A percentile compares a stretch with the other conserved stretches of the same genome.
These are phyloP conservation scores for Brachynemurus nebulosus DNA, from an alignment of 2,888 invertebrate species.

Conservation along the genomic window DNA sequence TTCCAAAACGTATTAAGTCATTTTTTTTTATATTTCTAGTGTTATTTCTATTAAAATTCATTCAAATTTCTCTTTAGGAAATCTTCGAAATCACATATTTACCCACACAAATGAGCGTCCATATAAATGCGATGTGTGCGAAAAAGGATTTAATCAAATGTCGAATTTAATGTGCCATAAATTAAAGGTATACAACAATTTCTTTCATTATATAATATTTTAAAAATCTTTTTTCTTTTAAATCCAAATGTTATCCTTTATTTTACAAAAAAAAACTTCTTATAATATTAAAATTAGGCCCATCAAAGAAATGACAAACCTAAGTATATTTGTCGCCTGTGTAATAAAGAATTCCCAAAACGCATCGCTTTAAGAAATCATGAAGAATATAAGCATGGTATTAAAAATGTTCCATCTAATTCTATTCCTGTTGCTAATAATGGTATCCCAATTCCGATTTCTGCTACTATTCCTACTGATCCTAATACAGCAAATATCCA, in stretches of 20 bases:
- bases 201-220: background rate
- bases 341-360: slow-evolving; percentile 39
- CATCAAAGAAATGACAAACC: slow-evolving; percentile 39
- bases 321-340: slow-evolving; percentile 37
- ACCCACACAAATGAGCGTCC: slow-evolving; percentile 67
- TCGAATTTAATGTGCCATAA: slow-evolving; percentile 69
- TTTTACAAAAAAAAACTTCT: background rate
- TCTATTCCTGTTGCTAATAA: background rate
- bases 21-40: background rate
- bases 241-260: background rate
- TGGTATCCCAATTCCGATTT: background rate
- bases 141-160: slow-evolving; percentile 68
- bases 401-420: too few relatives aligned
- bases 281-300: slow-evolving; percentile 23
- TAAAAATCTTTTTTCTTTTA: background rate
- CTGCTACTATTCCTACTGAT: too few relatives aligned
- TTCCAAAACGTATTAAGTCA: background rate
- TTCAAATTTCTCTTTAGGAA: slow-evolving; percentile 36
- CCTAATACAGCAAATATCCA: too few relatives aligned
- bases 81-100: slow-evolving; percentile 60
- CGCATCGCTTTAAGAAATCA: slow-evolving; percentile 39
- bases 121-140: slow-evolving; percentile 59
- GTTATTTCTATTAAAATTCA: background rate
- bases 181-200: slow-evolving; percentile 39
- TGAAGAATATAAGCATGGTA: slow-evolving; percentile 40